Conservation (phyloP, 2,113 vertebrate genomes). For the Macroglossus sobrinus region DNA sequence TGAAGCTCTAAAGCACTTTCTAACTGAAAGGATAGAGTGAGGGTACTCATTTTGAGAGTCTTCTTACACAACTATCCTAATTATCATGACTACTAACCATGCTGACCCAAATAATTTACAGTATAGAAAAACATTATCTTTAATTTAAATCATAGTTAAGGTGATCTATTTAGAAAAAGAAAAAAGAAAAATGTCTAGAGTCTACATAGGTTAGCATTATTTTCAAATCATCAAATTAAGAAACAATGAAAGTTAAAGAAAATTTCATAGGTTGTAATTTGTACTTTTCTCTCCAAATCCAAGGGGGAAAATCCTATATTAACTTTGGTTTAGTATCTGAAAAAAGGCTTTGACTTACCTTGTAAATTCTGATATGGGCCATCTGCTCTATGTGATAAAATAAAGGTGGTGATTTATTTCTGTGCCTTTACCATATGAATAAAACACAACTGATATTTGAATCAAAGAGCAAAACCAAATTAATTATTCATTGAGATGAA, state of each 20-base stretch:
- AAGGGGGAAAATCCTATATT: constrained; percentile 13
- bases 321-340: constrained; percentile 62
- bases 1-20: not conserved
- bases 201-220: not conserved
- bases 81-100: not conserved
- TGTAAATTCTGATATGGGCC: constrained; percentile 71
- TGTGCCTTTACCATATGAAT: constrained; percentile 55
- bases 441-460: constrained; percentile 68
- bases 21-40: not conserved
- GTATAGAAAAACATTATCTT: not conserved
- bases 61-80: not conserved
- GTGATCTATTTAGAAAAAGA: not conserved
- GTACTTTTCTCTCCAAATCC: constrained; percentile 9
- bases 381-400: constrained; percentile 68
- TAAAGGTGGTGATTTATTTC: constrained; percentile 66
- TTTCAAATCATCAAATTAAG: constrained; percentile 15
- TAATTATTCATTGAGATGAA: constrained; percentile 69
- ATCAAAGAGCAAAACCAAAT: constrained; percentile 43
- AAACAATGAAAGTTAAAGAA: constrained; percentile 10
- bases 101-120: not conserved
- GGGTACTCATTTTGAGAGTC: not conserved
- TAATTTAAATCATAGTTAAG: not conserved
- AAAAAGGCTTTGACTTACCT: constrained; percentile 65
- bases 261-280: not conserved
- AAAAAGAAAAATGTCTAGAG: not conserved